Conservation (phyloP, 2,113 vertebrate genomes). For the Chaetorhynchus papuensis region DNA sequence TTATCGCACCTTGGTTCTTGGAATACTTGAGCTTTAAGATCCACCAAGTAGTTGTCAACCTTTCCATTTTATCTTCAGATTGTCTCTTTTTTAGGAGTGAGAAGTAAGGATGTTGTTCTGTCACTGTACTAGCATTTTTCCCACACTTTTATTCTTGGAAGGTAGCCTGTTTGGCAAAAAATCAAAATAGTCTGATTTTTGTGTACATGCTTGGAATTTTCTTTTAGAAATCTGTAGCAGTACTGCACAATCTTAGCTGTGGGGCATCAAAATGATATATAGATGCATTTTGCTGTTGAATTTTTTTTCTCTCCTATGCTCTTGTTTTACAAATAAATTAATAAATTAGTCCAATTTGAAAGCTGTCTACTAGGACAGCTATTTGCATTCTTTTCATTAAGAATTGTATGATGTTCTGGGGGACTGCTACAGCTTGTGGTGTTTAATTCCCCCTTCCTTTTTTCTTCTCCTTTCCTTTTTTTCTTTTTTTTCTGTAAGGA, state of each 20-base stretch:
- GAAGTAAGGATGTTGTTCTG: conserved; percentile 16
- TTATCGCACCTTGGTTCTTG: background rate
- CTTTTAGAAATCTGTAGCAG: conserved; percentile 10
- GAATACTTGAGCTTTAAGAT: background rate
- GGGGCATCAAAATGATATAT: background rate
- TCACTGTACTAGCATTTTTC: conserved; percentile 20
- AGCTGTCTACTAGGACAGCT: background rate
- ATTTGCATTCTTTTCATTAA: background rate
- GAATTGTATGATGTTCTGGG: background rate
- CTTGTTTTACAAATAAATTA: conserved; percentile 10
- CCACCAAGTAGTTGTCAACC: background rate
- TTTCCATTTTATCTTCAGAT: conserved; percentile 38
- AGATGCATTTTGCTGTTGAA: background rate
- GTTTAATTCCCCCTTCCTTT: background rate
- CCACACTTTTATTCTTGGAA: conserved; percentile 61
- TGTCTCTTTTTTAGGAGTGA: conserved; percentile 29
- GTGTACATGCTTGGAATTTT: conserved; percentile 40
- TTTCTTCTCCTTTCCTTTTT: rapidly evolving
- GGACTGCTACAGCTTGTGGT: background rate
- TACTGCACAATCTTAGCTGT: background rate
- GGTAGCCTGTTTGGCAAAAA: conserved; percentile 55
- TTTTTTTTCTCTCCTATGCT: background rate
- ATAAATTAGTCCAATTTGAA: background rate
- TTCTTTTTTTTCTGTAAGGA: background rate
- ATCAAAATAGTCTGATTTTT: conserved; percentile 48